phyloP scores from a whole-genome alignment of 2,797 vertebrate species.

The Karalla daura region DNA sequence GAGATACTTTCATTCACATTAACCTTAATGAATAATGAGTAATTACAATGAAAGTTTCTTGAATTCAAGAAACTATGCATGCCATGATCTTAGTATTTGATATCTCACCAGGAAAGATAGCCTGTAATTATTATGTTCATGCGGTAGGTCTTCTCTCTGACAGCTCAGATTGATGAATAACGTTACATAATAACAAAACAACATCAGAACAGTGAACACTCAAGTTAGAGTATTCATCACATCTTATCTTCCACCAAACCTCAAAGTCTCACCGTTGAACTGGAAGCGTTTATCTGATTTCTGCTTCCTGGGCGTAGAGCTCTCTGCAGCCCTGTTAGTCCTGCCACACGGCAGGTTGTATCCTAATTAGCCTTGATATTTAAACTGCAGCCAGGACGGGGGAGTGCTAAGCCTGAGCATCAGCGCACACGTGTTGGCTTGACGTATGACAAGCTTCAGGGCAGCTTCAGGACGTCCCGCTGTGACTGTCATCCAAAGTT shows the following conservation, averaged over 20 bases:
- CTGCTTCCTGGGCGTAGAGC: neutral
- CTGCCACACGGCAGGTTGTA: conserved; percentile 51
- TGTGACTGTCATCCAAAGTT: conserved; percentile 49
- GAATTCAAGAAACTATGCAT: no score
- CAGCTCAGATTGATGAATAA: neutral
- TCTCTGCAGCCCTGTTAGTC: conserved; percentile 25
- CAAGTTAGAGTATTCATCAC: neutral
- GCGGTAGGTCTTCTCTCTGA: neutral
- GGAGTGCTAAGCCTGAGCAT: conserved; percentile 57
- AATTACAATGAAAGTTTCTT: no score
- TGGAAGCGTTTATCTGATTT: neutral
- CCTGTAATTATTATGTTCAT: neutral
- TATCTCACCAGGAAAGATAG: neutral
- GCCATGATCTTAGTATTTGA: neutral
- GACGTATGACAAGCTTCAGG: conserved; percentile 45
- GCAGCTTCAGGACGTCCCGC: conserved; percentile 25
- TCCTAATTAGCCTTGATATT: conserved; percentile 68
- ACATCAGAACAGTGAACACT: neutral
- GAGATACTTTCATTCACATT: no score
- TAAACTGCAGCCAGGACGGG: conserved; percentile 43
- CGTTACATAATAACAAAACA: neutral
- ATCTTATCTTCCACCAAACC: neutral
- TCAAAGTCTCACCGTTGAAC: neutral
- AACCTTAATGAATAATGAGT: no score
- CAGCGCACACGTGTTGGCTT: conserved; percentile 66